Evolutionary conservation across 2,797 vertebrate genomes (phyloP).

Genomic region (Sebastes flavidus): DNA sequence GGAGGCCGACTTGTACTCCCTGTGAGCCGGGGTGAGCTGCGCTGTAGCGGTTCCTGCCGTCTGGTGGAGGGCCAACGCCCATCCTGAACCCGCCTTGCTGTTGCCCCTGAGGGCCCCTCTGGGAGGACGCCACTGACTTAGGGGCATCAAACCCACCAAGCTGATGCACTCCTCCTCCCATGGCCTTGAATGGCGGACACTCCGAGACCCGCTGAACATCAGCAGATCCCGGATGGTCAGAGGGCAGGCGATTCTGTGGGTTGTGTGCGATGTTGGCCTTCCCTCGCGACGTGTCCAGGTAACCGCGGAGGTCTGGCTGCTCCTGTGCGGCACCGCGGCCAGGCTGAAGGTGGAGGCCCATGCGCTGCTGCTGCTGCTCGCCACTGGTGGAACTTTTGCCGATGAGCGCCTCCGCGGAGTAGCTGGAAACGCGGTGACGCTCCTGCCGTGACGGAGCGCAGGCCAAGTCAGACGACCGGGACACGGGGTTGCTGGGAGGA

Average conservation of each 20-base stretch:
- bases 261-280: constrained; percentile 90
- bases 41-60: constrained; percentile 91
- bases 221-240: constrained; percentile 85
- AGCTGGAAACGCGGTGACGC: constrained; percentile 95
- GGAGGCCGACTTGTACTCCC: constrained; percentile 86
- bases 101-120: constrained; percentile 88
- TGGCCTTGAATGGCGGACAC: constrained; percentile 91
- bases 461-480: constrained; percentile 89
- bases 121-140: constrained; percentile 85
- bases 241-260: constrained; percentile 86
- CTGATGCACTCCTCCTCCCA: constrained; percentile 84
- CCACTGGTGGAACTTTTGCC: constrained; percentile 91
- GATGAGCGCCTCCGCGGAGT: constrained; percentile 98
- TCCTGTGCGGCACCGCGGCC: constrained; percentile 85
- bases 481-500: constrained; percentile 87
- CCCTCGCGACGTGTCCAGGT: constrained; percentile 91
- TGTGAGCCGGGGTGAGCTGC: constrained; percentile 88
- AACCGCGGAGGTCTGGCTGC: constrained; percentile 92
- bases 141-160: constrained; percentile 88
- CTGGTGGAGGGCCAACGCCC: constrained; percentile 83
- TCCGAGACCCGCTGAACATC: constrained; percentile 91
- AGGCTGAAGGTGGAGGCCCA: constrained; percentile 90
- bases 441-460: constrained; percentile 93
- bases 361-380: constrained; percentile 85
- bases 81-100: constrained; percentile 91